phyloP scores from a whole-genome alignment of 2,888 invertebrate species.

The Campoletis raptor region DNA sequence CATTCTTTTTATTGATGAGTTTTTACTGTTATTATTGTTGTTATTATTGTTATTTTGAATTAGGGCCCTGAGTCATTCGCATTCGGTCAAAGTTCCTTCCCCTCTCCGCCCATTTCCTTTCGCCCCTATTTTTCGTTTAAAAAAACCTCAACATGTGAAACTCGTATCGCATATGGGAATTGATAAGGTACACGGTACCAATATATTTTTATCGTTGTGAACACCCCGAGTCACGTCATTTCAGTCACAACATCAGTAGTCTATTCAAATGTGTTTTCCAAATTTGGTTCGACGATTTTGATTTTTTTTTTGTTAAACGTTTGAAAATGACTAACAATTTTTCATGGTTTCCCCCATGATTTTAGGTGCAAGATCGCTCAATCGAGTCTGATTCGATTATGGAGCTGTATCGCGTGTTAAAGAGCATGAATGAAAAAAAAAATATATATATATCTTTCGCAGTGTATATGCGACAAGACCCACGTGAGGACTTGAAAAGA shows the following conservation, averaged over 20 bases:
- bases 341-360: neutral
- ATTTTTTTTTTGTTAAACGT: neutral
- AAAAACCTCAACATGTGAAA: conserved; percentile 13
- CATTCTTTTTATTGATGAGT: neutral
- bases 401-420: neutral
- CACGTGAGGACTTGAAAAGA: conserved; percentile 1
- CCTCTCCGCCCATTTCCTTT: neutral
- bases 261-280: conserved; percentile 11
- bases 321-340: neutral
- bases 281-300: neutral
- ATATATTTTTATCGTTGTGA: conserved; percentile 7
- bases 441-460: neutral
- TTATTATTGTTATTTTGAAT: neutral
- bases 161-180: conserved; percentile 5
- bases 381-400: conserved; percentile 13
- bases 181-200: conserved; percentile 15
- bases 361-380: neutral
- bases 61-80: neutral
- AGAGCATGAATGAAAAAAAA: neutral
- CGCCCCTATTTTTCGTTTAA: neutral
- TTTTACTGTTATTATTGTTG: neutral
- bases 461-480: neutral
- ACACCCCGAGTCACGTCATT: conserved; percentile 34
- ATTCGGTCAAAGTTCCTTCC: conserved; percentile 7
- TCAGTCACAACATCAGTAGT: conserved; percentile 30